A percentile compares a stretch with the other conserved stretches of the same genome.
Evolutionary conservation across 2,797 vertebrate species (phyloP).

Genomic region (Clarias pachynema): DNA sequence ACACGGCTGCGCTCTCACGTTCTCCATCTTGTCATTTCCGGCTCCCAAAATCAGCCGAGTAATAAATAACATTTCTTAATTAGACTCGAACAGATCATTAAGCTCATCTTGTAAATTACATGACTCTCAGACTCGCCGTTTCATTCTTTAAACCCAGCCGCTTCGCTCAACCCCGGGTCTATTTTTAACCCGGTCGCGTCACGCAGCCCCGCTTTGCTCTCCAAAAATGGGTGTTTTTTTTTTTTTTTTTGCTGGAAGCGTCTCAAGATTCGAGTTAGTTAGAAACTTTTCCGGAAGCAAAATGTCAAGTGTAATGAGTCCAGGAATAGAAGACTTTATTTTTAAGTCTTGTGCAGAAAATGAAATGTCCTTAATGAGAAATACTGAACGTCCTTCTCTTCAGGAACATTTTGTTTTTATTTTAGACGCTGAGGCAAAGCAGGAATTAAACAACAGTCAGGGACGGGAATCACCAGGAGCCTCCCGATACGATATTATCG

Average conservation of each 20-base stretch:
- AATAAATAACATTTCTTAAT: neutral
- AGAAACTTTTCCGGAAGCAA: conserved; percentile 2
- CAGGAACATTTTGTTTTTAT: neutral
- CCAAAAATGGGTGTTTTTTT: neutral
- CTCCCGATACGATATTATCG: too few species aligned
- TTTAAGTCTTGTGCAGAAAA: neutral
- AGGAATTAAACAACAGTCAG: neutral
- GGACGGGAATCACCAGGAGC: too few species aligned
- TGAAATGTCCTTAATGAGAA: neutral
- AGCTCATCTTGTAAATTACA: neutral
- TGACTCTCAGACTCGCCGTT: neutral
- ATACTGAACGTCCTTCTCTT: neutral
- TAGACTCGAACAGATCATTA: neutral
- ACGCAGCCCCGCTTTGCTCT: conserved; percentile 11
- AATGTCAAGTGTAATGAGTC: conserved; percentile 16
- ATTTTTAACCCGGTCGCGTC: conserved; percentile 17
- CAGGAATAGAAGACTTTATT: neutral
- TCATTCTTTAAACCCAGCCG: neutral
- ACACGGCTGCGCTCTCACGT: too few species aligned
- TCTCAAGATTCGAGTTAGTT: neutral
- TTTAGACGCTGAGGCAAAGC: neutral
- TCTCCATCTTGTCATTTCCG: neutral
- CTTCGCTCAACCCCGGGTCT: conserved; percentile 10
- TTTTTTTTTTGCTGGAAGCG: neutral
- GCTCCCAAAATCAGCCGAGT: neutral